A percentile compares a stretch with the other conserved stretches of the same genome.
Evolutionary conservation across 2,113 vertebrate species (phyloP).

Genomic region (Urocitellus parryii): DNA sequence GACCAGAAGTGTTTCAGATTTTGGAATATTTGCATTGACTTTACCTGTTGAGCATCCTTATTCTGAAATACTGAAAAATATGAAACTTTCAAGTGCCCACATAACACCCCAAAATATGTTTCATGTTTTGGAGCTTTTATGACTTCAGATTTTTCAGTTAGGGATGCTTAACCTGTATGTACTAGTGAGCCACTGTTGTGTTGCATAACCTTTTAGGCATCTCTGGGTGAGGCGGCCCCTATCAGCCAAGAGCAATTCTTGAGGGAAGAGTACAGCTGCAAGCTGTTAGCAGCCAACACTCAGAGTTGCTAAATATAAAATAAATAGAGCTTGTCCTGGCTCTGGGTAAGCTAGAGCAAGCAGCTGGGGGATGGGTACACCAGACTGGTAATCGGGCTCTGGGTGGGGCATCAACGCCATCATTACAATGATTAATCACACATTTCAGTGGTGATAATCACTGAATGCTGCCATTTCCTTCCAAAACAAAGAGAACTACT

Average conservation of each 20-base stretch:
- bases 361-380: conserved; percentile 7
- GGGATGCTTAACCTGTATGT: neutral
- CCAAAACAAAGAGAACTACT: conserved; percentile 59
- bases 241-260: conserved; percentile 37
- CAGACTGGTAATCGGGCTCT: conserved; percentile 38
- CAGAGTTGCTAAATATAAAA: conserved; percentile 63
- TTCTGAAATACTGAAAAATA: neutral
- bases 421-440: conserved; percentile 52
- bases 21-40: neutral
- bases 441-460: conserved; percentile 41
- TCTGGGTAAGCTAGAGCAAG: conserved; percentile 44
- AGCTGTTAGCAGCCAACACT: conserved; percentile 49
- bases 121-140: neutral
- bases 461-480: conserved; percentile 54
- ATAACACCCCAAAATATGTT: neutral
- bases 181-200: conserved; percentile 26
- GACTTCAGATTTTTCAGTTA: neutral
- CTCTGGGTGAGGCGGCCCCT: neutral
- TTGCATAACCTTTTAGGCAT: conserved; percentile 1
- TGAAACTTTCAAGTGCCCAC: neutral
- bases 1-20: neutral
- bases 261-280: conserved; percentile 43
- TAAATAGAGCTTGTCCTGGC: conserved; percentile 17
- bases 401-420: neutral
- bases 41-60: neutral